phyloP scores from a whole-genome alignment of 2,888 invertebrate species.

The Apamea epomidion region DNA sequence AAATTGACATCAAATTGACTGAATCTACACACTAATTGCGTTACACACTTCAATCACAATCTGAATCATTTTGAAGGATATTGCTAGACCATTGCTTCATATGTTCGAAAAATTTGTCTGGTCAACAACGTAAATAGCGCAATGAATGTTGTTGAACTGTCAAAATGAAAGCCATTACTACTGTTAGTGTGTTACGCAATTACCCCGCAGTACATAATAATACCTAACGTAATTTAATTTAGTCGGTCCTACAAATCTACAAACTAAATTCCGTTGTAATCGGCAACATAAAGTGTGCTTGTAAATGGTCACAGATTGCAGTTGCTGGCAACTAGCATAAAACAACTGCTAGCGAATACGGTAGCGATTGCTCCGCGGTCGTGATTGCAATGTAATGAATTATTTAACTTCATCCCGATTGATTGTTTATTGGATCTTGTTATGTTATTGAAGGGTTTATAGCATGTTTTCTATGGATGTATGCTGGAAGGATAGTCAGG shows the following conservation, averaged over 20 bases:
- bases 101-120: too few relatives aligned
- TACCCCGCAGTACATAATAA: background rate
- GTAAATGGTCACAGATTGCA: constrained; percentile 59
- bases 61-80: too few relatives aligned
- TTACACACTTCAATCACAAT: too few relatives aligned
- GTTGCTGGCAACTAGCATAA: constrained; percentile 42
- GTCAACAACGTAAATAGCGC: too few relatives aligned
- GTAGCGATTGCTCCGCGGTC: constrained; percentile 41
- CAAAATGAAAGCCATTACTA: too few relatives aligned
- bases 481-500: background rate
- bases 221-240: constrained; percentile 20
- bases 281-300: constrained; percentile 52
- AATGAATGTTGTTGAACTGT: too few relatives aligned
- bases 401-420: constrained; percentile 56
- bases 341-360: constrained; percentile 9
- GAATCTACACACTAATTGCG: too few relatives aligned
- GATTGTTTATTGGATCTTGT: constrained; percentile 43
- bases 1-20: too few relatives aligned
- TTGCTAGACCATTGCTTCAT: too few relatives aligned
- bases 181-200: too few relatives aligned
- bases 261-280: constrained; percentile 55
- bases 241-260: constrained; percentile 35
- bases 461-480: constrained; percentile 2
- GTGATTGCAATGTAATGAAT: constrained; percentile 55
- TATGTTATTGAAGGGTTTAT: constrained; percentile 39